Percentiles rank a stretch among this genome's conserved stretches.
These are phyloP conservation scores for Choristoneura rosaceana DNA, from an alignment of 2,888 invertebrate genomes.

Conservation along the genomic window DNA sequence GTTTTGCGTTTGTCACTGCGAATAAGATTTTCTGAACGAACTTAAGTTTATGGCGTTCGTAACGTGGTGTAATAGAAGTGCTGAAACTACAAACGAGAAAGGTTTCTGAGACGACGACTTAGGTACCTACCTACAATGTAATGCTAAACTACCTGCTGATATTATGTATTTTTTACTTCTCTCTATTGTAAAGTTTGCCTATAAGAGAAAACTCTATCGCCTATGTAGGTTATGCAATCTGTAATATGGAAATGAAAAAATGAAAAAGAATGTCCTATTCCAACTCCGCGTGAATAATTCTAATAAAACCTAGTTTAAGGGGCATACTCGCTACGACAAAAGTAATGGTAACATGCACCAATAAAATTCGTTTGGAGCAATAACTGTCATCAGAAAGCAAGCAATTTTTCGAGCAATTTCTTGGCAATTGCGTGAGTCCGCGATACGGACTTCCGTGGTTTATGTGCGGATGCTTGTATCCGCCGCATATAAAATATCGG, in stretches of 20 bases:
- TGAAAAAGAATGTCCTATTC: background rate
- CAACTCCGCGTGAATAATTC: background rate
- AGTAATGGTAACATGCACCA: constrained; percentile 1
- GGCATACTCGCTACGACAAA: background rate
- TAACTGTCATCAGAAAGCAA: constrained; percentile 25
- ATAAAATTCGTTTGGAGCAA: constrained; percentile 15
- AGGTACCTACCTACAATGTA: too few relatives aligned
- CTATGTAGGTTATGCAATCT: too few relatives aligned
- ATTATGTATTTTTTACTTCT: too few relatives aligned
- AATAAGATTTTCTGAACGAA: background rate
- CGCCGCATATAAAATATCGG: constrained; percentile 2
- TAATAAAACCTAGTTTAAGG: background rate
- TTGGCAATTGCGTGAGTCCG: constrained; percentile 28
- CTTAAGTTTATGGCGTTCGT: background rate
- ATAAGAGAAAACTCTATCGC: too few relatives aligned
- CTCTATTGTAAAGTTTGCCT: too few relatives aligned
- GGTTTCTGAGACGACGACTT: too few relatives aligned
- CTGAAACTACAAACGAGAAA: background rate
- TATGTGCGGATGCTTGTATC: constrained; percentile 13
- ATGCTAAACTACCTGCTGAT: too few relatives aligned
- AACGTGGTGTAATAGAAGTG: too few relatives aligned
- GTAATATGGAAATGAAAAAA: too few relatives aligned
- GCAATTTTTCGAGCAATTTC: constrained; percentile 30
- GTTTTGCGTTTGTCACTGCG: background rate
- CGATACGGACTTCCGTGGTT: constrained; percentile 28